Evolutionary conservation across 1,140 invertebrate genomes (phyloP), one percentile per base, ranked within the genome.

Genomic region (Drosophila subpulchrella): DNA sequence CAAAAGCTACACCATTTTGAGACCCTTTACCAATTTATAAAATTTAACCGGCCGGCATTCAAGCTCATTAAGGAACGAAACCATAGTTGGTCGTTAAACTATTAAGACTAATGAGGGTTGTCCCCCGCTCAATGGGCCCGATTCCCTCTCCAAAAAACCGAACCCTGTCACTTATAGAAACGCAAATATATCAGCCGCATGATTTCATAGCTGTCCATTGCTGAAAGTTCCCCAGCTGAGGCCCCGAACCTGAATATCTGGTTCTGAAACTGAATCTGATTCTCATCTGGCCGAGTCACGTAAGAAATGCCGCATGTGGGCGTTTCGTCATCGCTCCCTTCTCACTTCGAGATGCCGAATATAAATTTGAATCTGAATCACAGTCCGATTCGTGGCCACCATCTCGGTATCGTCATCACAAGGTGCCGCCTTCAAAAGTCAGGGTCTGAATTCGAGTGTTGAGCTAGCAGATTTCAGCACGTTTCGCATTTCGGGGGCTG

Each of bases 101-200:
- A 89, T 89, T 89, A 89, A 89, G 78, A 89, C 84, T 90, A 89
- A 89, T 89, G 84, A 89, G 84, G 83, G 83, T 86, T 61, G 50
- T n/a, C 20, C 2, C 2, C 17, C 10, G 20, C 42, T 46, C 42
- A 4, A 46, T 46, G 17, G 20, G 17, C 17, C 17, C 17, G 11
- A 24, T 48, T 12, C 30, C n/a, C 24, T 5, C 27, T 12, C 34
- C 36, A 10, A 36, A 32, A 61, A 62, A 36, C 11, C 20, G 6
- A 38, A 42, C 54, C 42, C 47, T 47, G 58, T 51, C 34, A 55
- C 51, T 73, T 73, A 54, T 66, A 53, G 54, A 67, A 65, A 74
- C 73, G 71, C 67, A 83, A 88, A 88, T 88, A 80, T 80, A 65
- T 83, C 54, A 61, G 54, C 63, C 65, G 61, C 57, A 68, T 77